phyloP scores from a whole-genome alignment of 2,113 vertebrate species.

The Pachypanchax playfairii region DNA sequence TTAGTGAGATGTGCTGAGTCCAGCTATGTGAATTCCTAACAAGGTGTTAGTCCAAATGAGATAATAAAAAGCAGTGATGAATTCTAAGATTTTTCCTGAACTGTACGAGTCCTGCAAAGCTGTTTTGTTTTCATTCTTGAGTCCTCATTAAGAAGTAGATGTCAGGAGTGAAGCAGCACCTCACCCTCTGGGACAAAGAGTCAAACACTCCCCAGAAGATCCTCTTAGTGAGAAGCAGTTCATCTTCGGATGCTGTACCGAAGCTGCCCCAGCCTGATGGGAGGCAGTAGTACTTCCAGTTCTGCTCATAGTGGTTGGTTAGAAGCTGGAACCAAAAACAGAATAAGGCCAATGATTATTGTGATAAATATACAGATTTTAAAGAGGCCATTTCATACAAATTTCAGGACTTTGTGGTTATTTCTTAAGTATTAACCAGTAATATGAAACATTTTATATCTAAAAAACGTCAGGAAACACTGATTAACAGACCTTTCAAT shows the following conservation, averaged over 20 bases:
- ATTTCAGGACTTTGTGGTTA: no score
- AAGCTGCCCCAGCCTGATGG: constrained; percentile 93
- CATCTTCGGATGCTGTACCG: constrained; percentile 92
- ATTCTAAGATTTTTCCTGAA: constrained; percentile 1
- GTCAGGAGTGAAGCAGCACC: neutral
- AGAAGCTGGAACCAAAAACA: constrained; percentile 83
- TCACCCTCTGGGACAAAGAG: constrained; percentile 95
- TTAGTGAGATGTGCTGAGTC: constrained; percentile 57
- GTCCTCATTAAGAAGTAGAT: neutral
- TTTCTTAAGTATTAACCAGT: no score
- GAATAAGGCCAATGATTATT: no score
- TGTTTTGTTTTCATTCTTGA: neutral
- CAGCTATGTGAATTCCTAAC: constrained; percentile 33
- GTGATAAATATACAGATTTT: no score
- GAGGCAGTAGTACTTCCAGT: constrained; percentile 99
- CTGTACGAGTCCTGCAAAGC: neutral
- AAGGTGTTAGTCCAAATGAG: constrained; percentile 16
- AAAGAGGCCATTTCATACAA: no score
- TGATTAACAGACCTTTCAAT: no score
- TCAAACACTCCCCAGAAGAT: constrained; percentile 99
- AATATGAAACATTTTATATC: no score
- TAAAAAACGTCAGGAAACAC: no score
- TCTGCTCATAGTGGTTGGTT: constrained; percentile 96
- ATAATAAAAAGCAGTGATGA: constrained; percentile 18
- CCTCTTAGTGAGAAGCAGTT: constrained; percentile 95